Base-by-base conservation (phyloP, 2,797 vertebrate genomes). In the Myripristis jacobus region DNA sequence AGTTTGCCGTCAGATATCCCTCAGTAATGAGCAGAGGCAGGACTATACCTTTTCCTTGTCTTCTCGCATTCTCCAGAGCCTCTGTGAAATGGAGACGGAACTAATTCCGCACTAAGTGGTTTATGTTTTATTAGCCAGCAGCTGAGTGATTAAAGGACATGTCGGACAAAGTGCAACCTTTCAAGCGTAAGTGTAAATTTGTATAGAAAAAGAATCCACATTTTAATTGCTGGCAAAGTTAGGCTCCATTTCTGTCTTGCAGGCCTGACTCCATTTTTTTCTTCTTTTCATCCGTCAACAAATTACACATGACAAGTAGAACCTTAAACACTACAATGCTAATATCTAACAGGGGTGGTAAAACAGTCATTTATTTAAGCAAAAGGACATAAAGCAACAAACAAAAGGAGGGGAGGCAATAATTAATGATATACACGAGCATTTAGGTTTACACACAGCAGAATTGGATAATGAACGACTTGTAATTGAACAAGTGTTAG, bases 41-140 rank as follows among this genome's bases (percentile, higher is more conserved):
- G 67, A 77, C 79, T 82, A 71, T 81, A 81, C 67, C 78, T 62
- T 86, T 79, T 75, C 78, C 69, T 59, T 67, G 83, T 91, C 88
- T 87, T 67, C 58, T 78, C 73, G 27, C 79, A 87, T 88, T 88
- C 86, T 80, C 58, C 47, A 27, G 64, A 41, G 73, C 79, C 87
- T 73, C 82, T 62, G 84, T 85, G 85, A 87, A 91, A 90, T 41
- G 66, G 75, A 92, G 90, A 91, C 71, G 60, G 72, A 86, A 74
- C 87, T 92, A 92, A 93, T 93, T 90, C 88, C 85, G 64, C 72
- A 52, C 78, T 92, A 92, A 93, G 90, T 85, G 79, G 85, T 92
- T 93, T 92, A 84, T 87, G 87, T 94, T 94, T 92, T 92, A 90
- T 92, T 91, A 92, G 88, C 77, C 66, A 77, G 66, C 31, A 74